phyloP scores from a whole-genome alignment of 2,797 vertebrate genomes.

The Pygocentrus nattereri region DNA sequence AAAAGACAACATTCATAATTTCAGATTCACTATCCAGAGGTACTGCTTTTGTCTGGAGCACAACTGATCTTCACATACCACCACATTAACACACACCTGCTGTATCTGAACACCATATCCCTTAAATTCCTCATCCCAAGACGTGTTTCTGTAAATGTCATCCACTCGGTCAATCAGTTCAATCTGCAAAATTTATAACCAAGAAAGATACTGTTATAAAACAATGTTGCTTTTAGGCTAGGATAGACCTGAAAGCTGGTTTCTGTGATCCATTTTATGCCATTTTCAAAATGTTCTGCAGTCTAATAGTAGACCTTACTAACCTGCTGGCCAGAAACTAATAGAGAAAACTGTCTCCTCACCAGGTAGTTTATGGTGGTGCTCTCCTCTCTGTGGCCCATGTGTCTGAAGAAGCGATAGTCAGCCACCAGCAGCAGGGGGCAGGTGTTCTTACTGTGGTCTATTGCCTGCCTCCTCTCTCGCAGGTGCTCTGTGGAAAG shows the following conservation, averaged over 20 bases:
- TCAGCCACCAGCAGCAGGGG: constrained; percentile 96
- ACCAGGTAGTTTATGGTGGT: constrained; percentile 97
- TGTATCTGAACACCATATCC: constrained; percentile 97
- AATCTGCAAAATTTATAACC: constrained; percentile 78
- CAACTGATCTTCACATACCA: neutral
- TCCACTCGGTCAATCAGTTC: constrained; percentile 97
- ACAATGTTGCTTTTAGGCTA: too few relatives aligned
- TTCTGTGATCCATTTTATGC: neutral
- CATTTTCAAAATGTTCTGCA: neutral
- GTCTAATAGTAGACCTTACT: neutral
- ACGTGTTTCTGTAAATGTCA: constrained; percentile 96
- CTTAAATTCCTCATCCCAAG: constrained; percentile 88
- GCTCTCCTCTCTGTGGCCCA: constrained; percentile 95
- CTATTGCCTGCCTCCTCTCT: constrained; percentile 75
- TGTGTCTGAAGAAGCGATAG: constrained; percentile 93
- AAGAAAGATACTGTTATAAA: too few relatives aligned
- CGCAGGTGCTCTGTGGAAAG: constrained; percentile 71
- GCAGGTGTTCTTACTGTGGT: constrained; percentile 91
- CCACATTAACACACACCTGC: constrained; percentile 82
- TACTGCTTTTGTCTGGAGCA: neutral
- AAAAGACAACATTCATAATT: constrained; percentile 31
- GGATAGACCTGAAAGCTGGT: neutral
- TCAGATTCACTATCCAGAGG: neutral
- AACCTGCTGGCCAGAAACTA: neutral
- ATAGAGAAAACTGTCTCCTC: neutral